These are phyloP conservation scores for Agelas oroides DNA, from an alignment of 37 sponge, comb jelly and placozoan species.

Conservation along the genomic window DNA sequence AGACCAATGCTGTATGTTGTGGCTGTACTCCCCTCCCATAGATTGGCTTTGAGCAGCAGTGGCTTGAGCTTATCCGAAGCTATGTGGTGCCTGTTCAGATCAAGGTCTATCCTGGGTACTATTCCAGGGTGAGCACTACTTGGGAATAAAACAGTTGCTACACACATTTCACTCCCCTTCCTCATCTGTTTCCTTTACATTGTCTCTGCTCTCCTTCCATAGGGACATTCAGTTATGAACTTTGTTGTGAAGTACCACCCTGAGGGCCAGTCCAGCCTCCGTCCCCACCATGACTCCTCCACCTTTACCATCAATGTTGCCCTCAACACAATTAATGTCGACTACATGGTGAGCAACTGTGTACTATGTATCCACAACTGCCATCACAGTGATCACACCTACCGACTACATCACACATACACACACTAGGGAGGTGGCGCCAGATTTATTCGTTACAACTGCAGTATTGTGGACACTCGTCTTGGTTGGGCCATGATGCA, in stretches of 20 bases:
- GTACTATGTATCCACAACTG: neutral
- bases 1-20: neutral
- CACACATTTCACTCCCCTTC: neutral
- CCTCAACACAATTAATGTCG: constrained; percentile 76
- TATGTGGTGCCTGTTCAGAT: constrained; percentile 90
- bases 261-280: constrained; percentile 78
- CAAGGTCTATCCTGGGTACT: constrained; percentile 93
- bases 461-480: constrained; percentile 75
- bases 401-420: no score
- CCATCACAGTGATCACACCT: no score
- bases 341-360: constrained; percentile 69
- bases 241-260: constrained; percentile 97
- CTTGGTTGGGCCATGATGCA: constrained; percentile 97
- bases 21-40: neutral
- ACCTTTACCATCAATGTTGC: constrained; percentile 98
- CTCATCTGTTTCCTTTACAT: neutral
- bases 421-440: constrained; percentile 92
- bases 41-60: constrained; percentile 89
- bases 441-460: constrained; percentile 93
- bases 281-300: constrained; percentile 97
- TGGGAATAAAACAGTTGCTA: no score
- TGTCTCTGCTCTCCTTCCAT: neutral
- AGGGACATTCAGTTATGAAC: constrained; percentile 89
- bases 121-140: constrained; percentile 61
- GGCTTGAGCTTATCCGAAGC: constrained; percentile 81